Base-by-base conservation (phyloP, 2,113 vertebrate species). In the Rynchops niger region DNA sequence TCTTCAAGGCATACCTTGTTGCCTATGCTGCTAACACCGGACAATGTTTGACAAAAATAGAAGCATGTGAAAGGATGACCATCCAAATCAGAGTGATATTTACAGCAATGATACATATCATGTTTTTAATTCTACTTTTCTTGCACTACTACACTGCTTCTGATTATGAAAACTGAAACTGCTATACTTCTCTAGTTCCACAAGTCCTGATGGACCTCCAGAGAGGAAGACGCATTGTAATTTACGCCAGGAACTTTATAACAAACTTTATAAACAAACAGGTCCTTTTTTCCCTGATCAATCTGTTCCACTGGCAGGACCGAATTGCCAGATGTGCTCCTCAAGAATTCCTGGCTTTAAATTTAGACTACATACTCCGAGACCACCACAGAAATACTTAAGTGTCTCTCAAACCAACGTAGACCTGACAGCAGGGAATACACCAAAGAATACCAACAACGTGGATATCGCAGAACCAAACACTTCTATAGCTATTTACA, bases 351-450 rank as follows among this genome's bases (percentile, higher is more conserved):
- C 5, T 43, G 17, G 7, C 56, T 86, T 69, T 52, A 63, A 67
- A 50, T n/a, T 58, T 63, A 20, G 27, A 12, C 3, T 0, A n/a
- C 27, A 21, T 15, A 13, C 27, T 52, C 5, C 0, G 27, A 83
- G 25, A 82, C 9, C 17, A 49, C 26, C 49, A 79, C 4, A n/a
- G 40, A 49, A 63, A 83, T 32, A 53, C 2, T 40, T 19, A 79
- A 59, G 15, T 84, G n/a, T 32, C 50, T 56, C 40, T 74, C 25
- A 20, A 65, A 90, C 18, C 29, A 82, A 27, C 0, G 1, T 4
- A 26, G 14, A 61, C 34, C 14, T 22, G 50, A 21, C 9, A 77
- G 26, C 49, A 85, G 34, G 34, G 49, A 70, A 70, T 18, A 80
- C 34, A 32, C 5, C 20, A 29, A 70, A 73, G 20, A 62, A 58